Evolutionary conservation across 2,113 vertebrate species (phyloP), one percentile per base, ranked within the genome.

Genomic region (Nothoprocta perdicaria): DNA sequence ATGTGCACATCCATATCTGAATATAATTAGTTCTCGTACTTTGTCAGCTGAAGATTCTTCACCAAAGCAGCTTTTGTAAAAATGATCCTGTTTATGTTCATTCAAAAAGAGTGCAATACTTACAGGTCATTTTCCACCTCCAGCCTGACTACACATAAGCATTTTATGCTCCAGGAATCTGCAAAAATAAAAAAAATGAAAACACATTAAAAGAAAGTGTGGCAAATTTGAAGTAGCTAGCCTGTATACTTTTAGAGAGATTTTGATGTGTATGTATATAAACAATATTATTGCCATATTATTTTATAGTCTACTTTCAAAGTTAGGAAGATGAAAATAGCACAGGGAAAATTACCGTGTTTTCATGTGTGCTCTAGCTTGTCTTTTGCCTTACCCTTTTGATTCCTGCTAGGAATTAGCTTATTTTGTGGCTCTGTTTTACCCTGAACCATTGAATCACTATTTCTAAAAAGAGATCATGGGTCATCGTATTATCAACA

Each of bases 401-500:
- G 45, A 41, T 38, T 79, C 12, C 61, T 88, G 33, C 45, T 45
- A 40, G 73, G 62, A 41, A 21, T 77, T 86, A 69, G 29, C 24
- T 86, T 84, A 24, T 81, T 84, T 52, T 65, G 52, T 24, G 53
- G 35, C 75, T 87, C 22, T 14, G 33, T 62, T 14, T 76, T 92
- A 69, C 12, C 13, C 18, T 12, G 15, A 75, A n/a, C 46, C 69
- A 53, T 50, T 90, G 84, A 90, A 82, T 95, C 48, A 43, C 61
- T 85, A 74, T 55, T 18, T 79, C n/a, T 90, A 9, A 35, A 22
- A n/a, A n/a, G 62, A 75, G 50, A 62, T 62, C 19, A 8, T n/a
- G 31, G 81, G 41, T 75, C 62, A 88, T 92, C 86, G 72, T 23
- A 71, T 89, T 89, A 80, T 67, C 38, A 87, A 68, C 61, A 83